Evolutionary conservation across 1,140 invertebrate species (phyloP).

Genomic region (Rhopalosiphum padi): DNA sequence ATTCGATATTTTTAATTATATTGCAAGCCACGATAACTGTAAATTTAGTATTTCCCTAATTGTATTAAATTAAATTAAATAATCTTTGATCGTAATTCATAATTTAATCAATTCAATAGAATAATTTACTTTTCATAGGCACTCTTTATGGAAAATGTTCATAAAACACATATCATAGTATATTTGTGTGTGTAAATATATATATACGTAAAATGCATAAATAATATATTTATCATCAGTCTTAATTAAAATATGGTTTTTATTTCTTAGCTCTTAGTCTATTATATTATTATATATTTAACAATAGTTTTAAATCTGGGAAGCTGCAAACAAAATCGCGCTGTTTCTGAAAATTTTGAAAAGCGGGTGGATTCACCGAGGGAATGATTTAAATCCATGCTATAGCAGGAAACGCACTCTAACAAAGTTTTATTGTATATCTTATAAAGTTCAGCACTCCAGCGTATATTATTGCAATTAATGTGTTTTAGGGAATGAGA

Average conservation of each 20-base stretch:
- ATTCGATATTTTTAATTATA: background rate
- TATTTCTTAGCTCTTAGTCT: background rate
- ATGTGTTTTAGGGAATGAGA: background rate
- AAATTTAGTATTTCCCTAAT: background rate
- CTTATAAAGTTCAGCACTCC: background rate
- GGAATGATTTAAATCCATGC: background rate
- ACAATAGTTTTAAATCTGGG: background rate
- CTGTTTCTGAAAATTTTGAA: background rate
- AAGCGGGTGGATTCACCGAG: background rate
- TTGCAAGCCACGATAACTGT: background rate
- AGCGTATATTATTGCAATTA: background rate
- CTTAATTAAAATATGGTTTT: background rate
- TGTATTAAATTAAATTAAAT: background rate
- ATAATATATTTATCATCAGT: background rate
- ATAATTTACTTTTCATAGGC: background rate
- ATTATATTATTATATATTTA: background rate
- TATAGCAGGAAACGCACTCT: background rate
- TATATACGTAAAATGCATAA: background rate
- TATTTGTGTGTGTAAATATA: background rate
- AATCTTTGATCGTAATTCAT: background rate
- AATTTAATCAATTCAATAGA: background rate
- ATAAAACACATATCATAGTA: background rate
- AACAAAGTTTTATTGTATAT: constrained; percentile 18
- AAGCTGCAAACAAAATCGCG: background rate
- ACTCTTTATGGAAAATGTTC: background rate